Percentiles rank a stretch among this genome's conserved stretches.
Evolutionary conservation across 2,113 vertebrate species (phyloP).

Genomic region (Triplophysa siluroides): DNA sequence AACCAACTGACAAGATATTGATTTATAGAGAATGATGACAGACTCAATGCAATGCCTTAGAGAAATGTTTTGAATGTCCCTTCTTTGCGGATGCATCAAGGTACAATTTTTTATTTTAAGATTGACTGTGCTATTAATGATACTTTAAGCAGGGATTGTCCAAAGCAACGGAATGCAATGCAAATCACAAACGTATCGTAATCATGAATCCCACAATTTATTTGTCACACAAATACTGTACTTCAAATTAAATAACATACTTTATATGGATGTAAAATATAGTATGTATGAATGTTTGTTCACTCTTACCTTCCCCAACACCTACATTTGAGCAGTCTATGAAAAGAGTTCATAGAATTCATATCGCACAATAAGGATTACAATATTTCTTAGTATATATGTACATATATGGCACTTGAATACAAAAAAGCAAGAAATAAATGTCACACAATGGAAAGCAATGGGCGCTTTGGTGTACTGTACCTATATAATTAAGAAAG

Average conservation of each 20-base stretch:
- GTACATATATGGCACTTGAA: slow-evolving; percentile 59
- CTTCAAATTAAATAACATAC: too few relatives aligned
- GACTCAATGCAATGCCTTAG: too few relatives aligned
- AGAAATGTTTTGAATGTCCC: too few relatives aligned
- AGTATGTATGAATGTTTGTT: background rate
- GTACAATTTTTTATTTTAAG: too few relatives aligned
- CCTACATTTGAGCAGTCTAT: too few relatives aligned
- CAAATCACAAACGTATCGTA: too few relatives aligned
- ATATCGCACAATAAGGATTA: slow-evolving; percentile 41
- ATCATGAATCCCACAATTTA: too few relatives aligned
- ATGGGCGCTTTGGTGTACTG: slow-evolving; percentile 54
- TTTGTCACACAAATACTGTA: too few relatives aligned
- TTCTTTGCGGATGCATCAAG: too few relatives aligned
- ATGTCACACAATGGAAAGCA: slow-evolving; percentile 44
- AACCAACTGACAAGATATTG: background rate
- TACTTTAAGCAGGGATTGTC: too few relatives aligned
- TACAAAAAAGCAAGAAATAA: slow-evolving; percentile 45
- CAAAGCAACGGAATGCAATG: too few relatives aligned
- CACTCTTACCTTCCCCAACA: background rate
- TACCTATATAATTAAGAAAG: slow-evolving; percentile 32
- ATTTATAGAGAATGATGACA: background rate
- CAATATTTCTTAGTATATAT: slow-evolving; percentile 50
- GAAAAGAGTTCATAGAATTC: background rate
- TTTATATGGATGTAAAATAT: background rate
- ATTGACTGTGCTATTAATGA: too few relatives aligned